Conservation (phyloP, 2,888 invertebrate species). For the Marasmarcha lunaedactyla region DNA sequence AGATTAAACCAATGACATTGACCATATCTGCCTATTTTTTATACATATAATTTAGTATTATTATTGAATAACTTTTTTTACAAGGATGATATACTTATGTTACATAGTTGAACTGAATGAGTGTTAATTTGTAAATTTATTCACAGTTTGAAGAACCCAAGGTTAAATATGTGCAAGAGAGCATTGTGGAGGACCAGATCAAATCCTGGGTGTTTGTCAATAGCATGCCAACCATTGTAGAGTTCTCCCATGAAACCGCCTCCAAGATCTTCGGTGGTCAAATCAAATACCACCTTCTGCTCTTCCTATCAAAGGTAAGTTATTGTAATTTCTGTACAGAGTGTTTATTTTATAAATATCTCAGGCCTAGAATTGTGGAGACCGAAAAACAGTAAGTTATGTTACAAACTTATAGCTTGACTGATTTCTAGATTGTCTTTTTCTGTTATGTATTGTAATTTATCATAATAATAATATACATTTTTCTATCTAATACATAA, state of each 20-base stretch:
- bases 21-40: too few relatives aligned
- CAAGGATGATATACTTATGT: too few relatives aligned
- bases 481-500: too few relatives aligned
- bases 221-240: conserved; percentile 90
- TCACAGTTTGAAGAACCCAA: conserved; percentile 88
- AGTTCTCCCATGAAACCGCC: conserved; percentile 97
- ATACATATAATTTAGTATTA: too few relatives aligned
- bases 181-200: conserved; percentile 73
- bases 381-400: neutral
- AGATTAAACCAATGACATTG: too few relatives aligned
- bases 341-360: neutral
- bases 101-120: too few relatives aligned
- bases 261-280: conserved; percentile 98
- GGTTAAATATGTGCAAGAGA: conserved; percentile 78
- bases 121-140: conserved; percentile 11
- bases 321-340: neutral
- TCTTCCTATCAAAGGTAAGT: conserved; percentile 89
- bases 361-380: neutral
- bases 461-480: too few relatives aligned
- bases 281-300: conserved; percentile 94
- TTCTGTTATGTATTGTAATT: too few relatives aligned
- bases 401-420: neutral
- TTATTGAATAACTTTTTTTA: too few relatives aligned
- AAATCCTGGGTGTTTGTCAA: conserved; percentile 87
- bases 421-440: too few relatives aligned